Evolutionary conservation across 2,113 vertebrate species (phyloP), one percentile per base, ranked within the genome.

Genomic region (Ivindomyrus marchei): DNA sequence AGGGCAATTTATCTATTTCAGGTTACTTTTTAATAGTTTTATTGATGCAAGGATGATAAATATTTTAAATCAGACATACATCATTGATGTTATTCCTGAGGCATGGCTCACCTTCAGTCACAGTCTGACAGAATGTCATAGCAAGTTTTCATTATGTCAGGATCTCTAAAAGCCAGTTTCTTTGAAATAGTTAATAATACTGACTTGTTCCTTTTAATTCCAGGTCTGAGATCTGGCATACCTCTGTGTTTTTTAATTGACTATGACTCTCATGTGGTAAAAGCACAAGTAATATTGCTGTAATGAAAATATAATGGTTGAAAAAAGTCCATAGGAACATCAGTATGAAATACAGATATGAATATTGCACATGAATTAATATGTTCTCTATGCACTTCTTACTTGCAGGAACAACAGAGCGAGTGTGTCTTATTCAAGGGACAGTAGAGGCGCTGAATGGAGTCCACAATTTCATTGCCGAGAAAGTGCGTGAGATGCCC

Each of bases 401-500:
- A 90, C 88, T 88, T 80, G 91, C 93, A 98, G 98, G 98, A 91
- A 98, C 98, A 90, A 98, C 98, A 87, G 98, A 98, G 94, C 95
- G 97, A 1, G 97, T 98, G 89, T 98, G 97, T 94, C 96, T 98
- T 93, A 98, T 98, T 90, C 98, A 98, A 93, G 98, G 97, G 89
- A 97, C 97, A 0, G 97, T 97, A 91, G 97, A 98, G 93, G 97
- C 98, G 9, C 95, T 98, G 92, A 97, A 97, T 46, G 96, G 96
- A 0, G 98, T 97, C 90, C 98, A 98, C 90, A 96, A 97, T 95
- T 98, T 98, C 94, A 98, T 98, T 85, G 97, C 98, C 0, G 98
- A 98, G 94, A 98, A 98, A 93, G 97, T 98, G 90, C 95, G 98
- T 83, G 98, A 98, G 96, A 97, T 98, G 95, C 97, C 98, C 13